A percentile compares a stretch with the other conserved stretches of the same genome.
Evolutionary conservation across 2,113 vertebrate genomes (phyloP).

Genomic region (Bungarus multicinctus): DNA sequence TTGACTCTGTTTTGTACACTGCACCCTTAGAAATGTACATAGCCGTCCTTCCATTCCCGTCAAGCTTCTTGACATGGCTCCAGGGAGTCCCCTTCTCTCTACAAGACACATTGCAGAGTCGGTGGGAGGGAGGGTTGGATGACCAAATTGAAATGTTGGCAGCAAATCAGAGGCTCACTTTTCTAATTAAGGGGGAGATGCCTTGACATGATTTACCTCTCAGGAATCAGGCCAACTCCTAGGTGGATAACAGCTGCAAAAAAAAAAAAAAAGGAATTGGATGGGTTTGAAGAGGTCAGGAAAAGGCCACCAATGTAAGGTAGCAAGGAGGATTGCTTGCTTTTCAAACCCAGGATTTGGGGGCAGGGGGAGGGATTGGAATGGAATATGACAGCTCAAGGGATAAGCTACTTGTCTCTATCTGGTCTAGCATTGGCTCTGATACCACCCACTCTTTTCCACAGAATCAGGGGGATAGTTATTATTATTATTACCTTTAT

Average conservation of each 20-base stretch:
- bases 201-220: not conserved
- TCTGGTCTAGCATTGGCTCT: not conserved
- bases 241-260: not conserved
- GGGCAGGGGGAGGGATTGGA: too few species aligned
- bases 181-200: constrained; percentile 27
- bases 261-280: not conserved
- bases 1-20: too few species aligned
- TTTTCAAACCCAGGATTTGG: not conserved
- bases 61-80: not conserved
- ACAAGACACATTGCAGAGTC: constrained; percentile 10
- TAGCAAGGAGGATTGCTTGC: not conserved
- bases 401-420: not conserved
- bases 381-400: not conserved
- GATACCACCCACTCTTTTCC: not conserved
- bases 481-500: too few species aligned
- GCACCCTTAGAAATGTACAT: not conserved
- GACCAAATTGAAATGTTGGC: constrained; percentile 28
- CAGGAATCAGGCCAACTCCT: not conserved
- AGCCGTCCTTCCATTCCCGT: not conserved
- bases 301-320: not conserved
- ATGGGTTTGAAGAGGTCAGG: rapidly evolving
- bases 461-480: not conserved
- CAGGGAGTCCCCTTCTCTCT: not conserved
- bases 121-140: not conserved
- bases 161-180: constrained; percentile 18